Evolutionary conservation across 2,113 vertebrate genomes (phyloP).

Genomic region (Odobenus rosmarus): DNA sequence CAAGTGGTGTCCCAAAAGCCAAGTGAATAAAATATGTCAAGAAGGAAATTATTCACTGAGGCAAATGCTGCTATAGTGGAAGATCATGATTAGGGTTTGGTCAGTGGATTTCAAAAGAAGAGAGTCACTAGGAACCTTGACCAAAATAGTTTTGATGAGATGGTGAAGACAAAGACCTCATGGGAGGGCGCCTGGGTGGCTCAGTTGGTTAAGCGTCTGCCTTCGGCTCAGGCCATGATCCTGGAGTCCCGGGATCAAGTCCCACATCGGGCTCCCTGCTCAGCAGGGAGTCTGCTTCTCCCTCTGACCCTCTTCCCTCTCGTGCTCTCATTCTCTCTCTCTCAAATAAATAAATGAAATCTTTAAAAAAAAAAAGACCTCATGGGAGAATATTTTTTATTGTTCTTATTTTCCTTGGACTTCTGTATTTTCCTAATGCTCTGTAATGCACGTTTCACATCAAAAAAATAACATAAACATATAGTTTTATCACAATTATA

Average conservation of each 20-base stretch:
- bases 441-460: background rate
- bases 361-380: background rate
- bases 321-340: too few relatives aligned
- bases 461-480: background rate
- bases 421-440: background rate
- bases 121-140: background rate
- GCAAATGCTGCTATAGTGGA: background rate
- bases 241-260: too few relatives aligned
- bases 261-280: too few relatives aligned
- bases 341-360: too few relatives aligned
- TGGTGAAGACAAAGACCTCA: background rate
- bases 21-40: background rate
- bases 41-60: background rate
- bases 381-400: background rate
- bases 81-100: background rate
- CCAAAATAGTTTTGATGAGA: background rate
- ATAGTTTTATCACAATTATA: slow-evolving; percentile 13
- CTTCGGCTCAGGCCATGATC: too few relatives aligned
- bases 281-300: too few relatives aligned
- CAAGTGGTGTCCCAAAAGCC: background rate
- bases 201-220: too few relatives aligned
- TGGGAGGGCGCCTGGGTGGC: background rate
- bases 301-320: too few relatives aligned
- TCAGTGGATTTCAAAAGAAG: background rate
- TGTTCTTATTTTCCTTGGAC: background rate